Base-by-base conservation (phyloP, 2,113 vertebrate genomes). In the Nesoenas mayeri region DNA sequence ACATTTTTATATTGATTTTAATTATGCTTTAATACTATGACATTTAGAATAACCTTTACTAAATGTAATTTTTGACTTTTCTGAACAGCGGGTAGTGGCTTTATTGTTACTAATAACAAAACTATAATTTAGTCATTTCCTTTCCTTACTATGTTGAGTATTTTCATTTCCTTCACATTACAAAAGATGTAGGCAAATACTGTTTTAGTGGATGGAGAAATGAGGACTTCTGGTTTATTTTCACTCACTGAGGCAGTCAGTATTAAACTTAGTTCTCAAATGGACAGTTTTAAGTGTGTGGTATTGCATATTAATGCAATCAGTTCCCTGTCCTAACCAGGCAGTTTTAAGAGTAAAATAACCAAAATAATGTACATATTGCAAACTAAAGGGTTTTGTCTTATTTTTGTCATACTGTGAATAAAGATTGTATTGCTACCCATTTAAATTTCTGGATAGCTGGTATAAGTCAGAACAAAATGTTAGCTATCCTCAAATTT, bases 11-110 rank as follows among this genome's bases (percentile, higher is more conserved):
- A 66, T 75, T 3, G 0, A 66, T 92, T 95, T 93, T 86, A 90
- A 91, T 95, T 90, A 77, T 74, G 8, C 5, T 93, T 92, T 85
- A 91, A 84, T 79, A 42, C 50, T 53, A 56, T 75, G 54, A 77
- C 77, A 84, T 91, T 93, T 90, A 66, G 26, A 95, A 62, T 85
- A 94, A 92, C 79, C 89, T 91, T 97, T 94, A 40, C 81, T 82
- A 89, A 93, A 72, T 57, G 15, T 34, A 70, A 18, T 85, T 85
- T 95, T 89, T 94, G 10, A 86, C 77, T 95, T 89, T 92, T 87
- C 67, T 87, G 38, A 96, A 44, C 77, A 82, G 54, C 3, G 1
- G 53, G 40, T 83, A 58, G 21, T 72, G 61, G 21, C 32, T 93
- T 92, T 94, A 66, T 86, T 93, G 42, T 91, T 91, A 40, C 36